phyloP scores from a whole-genome alignment of 1,140 invertebrate species.

The Coenobita brevimanus region DNA sequence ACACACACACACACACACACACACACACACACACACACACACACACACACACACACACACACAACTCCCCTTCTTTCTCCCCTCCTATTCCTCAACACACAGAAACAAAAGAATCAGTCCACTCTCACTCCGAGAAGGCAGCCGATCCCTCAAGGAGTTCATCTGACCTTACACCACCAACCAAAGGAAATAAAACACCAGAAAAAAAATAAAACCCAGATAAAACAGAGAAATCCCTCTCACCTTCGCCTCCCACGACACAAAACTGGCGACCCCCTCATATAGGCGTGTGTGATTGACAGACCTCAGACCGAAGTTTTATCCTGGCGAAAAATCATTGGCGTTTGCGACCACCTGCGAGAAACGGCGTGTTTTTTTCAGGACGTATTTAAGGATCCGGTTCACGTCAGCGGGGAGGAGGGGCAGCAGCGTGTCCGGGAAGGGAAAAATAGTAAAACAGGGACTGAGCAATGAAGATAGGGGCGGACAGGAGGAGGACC shows the following conservation, averaged over 20 bases:
- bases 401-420: neutral
- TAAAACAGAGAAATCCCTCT: neutral
- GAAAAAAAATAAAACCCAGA: constrained; percentile 32
- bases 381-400: no score
- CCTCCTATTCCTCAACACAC: no score
- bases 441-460: neutral
- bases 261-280: no score
- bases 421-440: neutral
- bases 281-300: no score
- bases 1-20: neutral
- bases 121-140: neutral
- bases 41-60: constrained; percentile 23
- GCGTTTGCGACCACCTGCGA: no score
- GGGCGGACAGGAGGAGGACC: neutral
- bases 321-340: no score
- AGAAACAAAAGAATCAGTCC: no score
- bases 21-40: constrained; percentile 19
- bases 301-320: no score
- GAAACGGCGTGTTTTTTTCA: no score
- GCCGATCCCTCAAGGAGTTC: no score
- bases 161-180: no score
- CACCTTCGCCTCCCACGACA: no score
- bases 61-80: neutral
- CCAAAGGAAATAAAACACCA: neutral
- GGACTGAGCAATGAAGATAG: neutral